Evolutionary conservation across 1,140 invertebrate species (phyloP), one percentile per base, ranked within the genome.

Genomic region (Trachymyrmex cornetzi): DNA sequence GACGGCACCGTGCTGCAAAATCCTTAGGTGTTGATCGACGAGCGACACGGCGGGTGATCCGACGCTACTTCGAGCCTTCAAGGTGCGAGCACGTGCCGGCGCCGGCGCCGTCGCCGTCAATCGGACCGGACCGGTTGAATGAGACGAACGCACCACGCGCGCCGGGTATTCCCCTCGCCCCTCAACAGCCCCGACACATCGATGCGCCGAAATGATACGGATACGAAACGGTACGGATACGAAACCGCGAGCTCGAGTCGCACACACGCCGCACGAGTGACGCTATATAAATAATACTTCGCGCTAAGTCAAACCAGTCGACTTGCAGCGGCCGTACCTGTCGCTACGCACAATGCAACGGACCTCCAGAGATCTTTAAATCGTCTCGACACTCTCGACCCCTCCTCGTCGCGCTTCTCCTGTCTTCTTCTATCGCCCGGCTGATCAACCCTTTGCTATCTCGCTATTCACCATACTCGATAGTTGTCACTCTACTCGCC

Each of bases 261-360:
- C 81, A 34, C 30, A 55, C 61, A 19, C 61, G 30, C 30, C 48
- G 22, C 74, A 38, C 55, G 53, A 59, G 48, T 30, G 89, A 67
- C 72, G 87, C 91, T 94, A 94, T 94, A 95, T 94, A 94, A 94
- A 94, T 93, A 94, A 94, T 94, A 94, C 93, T 93, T 93, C 81
- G 87, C 91, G 91, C 92, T 89, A 92, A 93, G 87, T 88, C 88
- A 90, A 88, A 92, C 91, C 94, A 94, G 94, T 95, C 89, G 88
- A 93, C 90, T 94, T 92, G 94, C 91, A 90, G 90, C 93, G 89
- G 93, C 87, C 93, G 91, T 94, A 95, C 94, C 94, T 94, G 93
- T 90, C 92, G 91, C 92, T 89, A 71, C 88, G 89, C 91, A 91
- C 85, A 85, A 87, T 88, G 90, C 79, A 85, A 87, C 90, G 77